Evolutionary conservation across 2,113 vertebrate genomes (phyloP), one percentile per base, ranked within the genome.

Genomic region (Stomatorhinus ivindoensis): DNA sequence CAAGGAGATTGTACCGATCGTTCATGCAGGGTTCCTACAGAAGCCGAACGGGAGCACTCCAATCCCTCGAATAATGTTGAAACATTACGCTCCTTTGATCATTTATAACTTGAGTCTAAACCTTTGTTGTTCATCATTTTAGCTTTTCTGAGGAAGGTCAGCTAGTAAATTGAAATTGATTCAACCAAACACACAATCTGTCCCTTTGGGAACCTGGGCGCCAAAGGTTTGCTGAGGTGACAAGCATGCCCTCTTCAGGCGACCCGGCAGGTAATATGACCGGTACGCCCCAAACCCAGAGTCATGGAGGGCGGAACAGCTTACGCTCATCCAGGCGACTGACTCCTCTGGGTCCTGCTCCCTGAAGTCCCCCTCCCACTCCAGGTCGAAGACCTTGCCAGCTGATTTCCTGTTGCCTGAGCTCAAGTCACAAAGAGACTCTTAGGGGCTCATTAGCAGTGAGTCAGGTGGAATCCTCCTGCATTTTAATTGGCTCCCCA

Each of bases 361-460:
- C 2, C 42, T 50, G 3, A 15, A 88, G n/a, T 47, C 21, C n/a
- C 58, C 85, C 39, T 65, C 76, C 89, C 88, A 85, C 88, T 27
- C 24, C 83, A 89, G 90, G 55, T 87, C 92, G 35, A 90, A 90
- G 84, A 86, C 31, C 89, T 89, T 89, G 80, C 86, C 89, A 2
- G 88, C 27, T 55, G 24, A 86, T 42, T 90, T 44, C 27, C 53
- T 90, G 88, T 90, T 89, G 90, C 86, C 92, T 90, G 91, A n/a
- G 91, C 93, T 91, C 91, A 89, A 69, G 92, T 88, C 83, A 21
- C 17, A 65, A 92, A 87, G 82, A 48, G 47, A 89, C 93, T 91
- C 90, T 58, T 65, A 92, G 93, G 93, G 91, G 90, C 92, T 95
- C 91, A 94, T 94, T 94, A 95, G 92, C 92, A 89, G 91, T 90